These are phyloP conservation scores for Polydrusus tereticollis DNA, from an alignment of 2,888 invertebrate genomes.

Conservation along the genomic window DNA sequence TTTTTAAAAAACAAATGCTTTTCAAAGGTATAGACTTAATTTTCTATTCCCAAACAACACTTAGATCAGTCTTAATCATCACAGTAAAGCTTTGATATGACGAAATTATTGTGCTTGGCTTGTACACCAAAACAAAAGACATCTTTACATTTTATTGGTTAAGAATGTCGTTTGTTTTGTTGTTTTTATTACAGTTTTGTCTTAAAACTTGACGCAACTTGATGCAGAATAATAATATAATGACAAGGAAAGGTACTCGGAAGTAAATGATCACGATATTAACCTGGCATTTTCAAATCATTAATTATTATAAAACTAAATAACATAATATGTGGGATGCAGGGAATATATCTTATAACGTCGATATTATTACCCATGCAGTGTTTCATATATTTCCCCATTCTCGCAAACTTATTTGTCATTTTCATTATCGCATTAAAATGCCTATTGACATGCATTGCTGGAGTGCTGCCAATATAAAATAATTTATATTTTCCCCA, in stretches of 20 bases:
- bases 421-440: background rate
- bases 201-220: background rate
- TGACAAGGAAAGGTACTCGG: background rate
- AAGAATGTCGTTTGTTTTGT: background rate
- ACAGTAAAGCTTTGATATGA: slow-evolving; percentile 72
- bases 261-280: no score
- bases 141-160: background rate
- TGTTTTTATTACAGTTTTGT: slow-evolving; percentile 16
- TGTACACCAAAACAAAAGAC: slow-evolving; percentile 18
- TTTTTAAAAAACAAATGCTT: slow-evolving; percentile 26
- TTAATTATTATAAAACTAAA: no score
- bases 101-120: slow-evolving; percentile 69
- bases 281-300: no score
- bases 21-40: slow-evolving; percentile 55
- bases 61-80: slow-evolving; percentile 71
- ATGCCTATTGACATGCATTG: no score
- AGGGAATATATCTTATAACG: no score
- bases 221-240: background rate
- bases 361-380: no score
- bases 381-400: no score
- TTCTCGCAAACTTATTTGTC: background rate
- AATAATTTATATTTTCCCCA: no score
- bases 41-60: slow-evolving; percentile 66
- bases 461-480: no score
- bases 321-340: no score